phyloP scores from a whole-genome alignment of 2,113 vertebrate species.

The Phyllostomus discolor region DNA sequence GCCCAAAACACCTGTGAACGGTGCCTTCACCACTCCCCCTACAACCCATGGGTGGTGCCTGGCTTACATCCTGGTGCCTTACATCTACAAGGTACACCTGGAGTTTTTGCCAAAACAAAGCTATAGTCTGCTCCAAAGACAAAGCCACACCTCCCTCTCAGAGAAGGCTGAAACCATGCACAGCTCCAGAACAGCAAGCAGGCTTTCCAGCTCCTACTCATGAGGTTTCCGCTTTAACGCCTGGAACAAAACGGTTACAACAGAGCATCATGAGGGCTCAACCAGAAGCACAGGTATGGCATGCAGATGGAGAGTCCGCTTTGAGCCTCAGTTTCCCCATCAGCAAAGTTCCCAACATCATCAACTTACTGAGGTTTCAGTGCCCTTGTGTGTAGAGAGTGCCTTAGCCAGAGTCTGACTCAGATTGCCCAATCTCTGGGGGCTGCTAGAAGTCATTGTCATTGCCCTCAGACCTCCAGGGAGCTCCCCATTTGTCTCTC shows the following conservation, averaged over 20 bases:
- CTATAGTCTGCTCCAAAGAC: neutral
- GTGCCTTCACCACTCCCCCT: neutral
- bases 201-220: neutral
- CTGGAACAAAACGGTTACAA: neutral
- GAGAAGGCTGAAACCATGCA: neutral
- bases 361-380: neutral
- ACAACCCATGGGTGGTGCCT: neutral
- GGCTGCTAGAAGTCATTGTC: too few relatives aligned
- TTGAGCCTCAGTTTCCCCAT: neutral
- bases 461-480: neutral
- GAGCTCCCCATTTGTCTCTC: neutral
- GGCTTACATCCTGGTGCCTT: neutral
- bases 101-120: neutral
- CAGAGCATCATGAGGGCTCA: neutral
- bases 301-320: neutral
- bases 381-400: neutral
- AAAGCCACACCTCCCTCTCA: neutral
- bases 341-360: neutral
- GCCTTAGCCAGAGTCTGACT: neutral
- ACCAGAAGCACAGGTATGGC: neutral
- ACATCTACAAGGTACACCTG: neutral
- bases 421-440: too few relatives aligned
- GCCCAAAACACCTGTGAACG: neutral
- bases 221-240: neutral
- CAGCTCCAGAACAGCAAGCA: neutral